These are phyloP conservation scores for Ormyrus labotus DNA, from an alignment of 2,888 invertebrate genomes.

Conservation along the genomic window DNA sequence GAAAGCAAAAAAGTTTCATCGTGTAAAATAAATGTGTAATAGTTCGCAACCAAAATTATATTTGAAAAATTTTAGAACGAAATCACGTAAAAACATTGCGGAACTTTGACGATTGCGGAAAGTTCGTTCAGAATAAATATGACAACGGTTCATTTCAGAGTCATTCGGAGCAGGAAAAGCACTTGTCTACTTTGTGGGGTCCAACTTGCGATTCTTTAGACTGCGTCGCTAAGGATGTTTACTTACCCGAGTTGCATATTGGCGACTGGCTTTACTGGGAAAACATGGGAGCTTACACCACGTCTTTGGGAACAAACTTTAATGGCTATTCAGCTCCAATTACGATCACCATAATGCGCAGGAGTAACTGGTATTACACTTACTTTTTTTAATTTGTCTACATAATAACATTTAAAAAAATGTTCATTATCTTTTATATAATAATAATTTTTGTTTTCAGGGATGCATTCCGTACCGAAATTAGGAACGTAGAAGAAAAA, in stretches of 20 bases:
- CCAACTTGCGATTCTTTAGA: slow-evolving; percentile 82
- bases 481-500: slow-evolving; percentile 21
- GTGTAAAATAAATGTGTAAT: no score
- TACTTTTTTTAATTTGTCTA: slow-evolving; percentile 26
- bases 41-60: no score
- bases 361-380: slow-evolving; percentile 69
- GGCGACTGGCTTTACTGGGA: slow-evolving; percentile 81
- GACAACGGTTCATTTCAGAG: slow-evolving; percentile 10
- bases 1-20: no score
- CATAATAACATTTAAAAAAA: no score
- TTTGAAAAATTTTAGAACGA: no score
- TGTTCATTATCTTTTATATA: no score
- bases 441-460: slow-evolving; percentile 29
- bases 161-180: slow-evolving; percentile 58
- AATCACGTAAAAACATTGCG: no score
- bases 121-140: no score
- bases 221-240: slow-evolving; percentile 75
- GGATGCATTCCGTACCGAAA: slow-evolving; percentile 39
- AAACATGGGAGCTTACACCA: slow-evolving; percentile 82
- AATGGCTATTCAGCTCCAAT: slow-evolving; percentile 78
- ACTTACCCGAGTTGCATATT: slow-evolving; percentile 77
- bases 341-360: slow-evolving; percentile 71
- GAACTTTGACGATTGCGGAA: no score
- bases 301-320: slow-evolving; percentile 77
- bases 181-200: slow-evolving; percentile 78